Base-by-base conservation (phyloP, 2,797 vertebrate genomes). In the Crocidura indochinensis region DNA sequence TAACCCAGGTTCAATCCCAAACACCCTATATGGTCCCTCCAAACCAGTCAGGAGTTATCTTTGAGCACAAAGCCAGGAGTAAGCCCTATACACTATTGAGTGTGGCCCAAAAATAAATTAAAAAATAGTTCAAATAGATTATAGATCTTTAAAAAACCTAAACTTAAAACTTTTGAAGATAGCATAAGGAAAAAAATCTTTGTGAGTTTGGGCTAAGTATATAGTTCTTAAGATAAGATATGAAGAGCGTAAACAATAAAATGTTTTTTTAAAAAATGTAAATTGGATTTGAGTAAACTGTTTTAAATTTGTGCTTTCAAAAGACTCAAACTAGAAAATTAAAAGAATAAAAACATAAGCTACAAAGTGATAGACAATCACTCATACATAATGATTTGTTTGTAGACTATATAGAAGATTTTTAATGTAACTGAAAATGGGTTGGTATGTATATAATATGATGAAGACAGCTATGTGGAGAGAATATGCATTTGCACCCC, bases 291-390 rank as follows among this genome's bases (percentile, higher is more conserved):
- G 15, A 74, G 76, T 78, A 81, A 73, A 83, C 89, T 90, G 38
- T 56, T 27, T 11, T 69, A 76, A 65, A 67, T 65, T 38, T 75
- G 27, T 22, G 24, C 56, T 69, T 74, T 85, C 56, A 85, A 88
- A 94, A 77, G 27, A 81, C 6, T 88, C 1, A 49, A 60, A 92
- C 3, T 84, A 69, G 51, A 2, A 73, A 90, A 92, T 60, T 60
- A 20, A 60, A 60, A 60, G 56, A 75, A 65, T 49, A 20, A 84
- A 92, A 90, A 88, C 19, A 31, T 26, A 85, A 80, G 31, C 19
- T 75, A 77, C 19, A 56, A 49, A 90, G 73, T 49, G 31, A 31
- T 19, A 84, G 75, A 92, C 75, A 81, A 74, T 46, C 67, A 89
- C 2, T 0, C 73, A 68, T 53, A 20, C 78, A 46, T 74, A 88